Conservation (phyloP, 1,140 invertebrate species). For the Drosophila elegans region DNA sequence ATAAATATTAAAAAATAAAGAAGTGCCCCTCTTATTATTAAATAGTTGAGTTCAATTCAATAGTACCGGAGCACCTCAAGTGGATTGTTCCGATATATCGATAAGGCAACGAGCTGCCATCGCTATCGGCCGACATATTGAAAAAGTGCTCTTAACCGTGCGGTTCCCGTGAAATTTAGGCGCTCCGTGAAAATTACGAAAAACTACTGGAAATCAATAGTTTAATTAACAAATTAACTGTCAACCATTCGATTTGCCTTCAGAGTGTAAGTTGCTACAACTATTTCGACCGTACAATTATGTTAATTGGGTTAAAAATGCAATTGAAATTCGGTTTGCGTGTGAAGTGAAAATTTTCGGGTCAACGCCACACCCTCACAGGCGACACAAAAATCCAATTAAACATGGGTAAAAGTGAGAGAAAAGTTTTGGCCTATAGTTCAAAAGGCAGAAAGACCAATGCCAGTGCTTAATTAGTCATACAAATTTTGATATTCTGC, state of each 20-base stretch:
- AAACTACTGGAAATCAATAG: conserved; percentile 65
- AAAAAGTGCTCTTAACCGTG: conserved; percentile 59
- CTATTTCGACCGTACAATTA: conserved; percentile 20
- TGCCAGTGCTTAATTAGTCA: conserved; percentile 6
- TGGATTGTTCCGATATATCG: not conserved
- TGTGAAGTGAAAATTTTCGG: conserved; percentile 74
- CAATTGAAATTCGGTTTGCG: conserved; percentile 48
- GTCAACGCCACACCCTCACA: conserved; percentile 80
- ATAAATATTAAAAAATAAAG: too few species aligned
- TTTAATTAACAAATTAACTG: conserved; percentile 51
- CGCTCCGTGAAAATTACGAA: conserved; percentile 52
- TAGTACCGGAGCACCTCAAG: too few species aligned
- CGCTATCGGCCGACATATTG: conserved; percentile 16
- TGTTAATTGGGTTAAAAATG: conserved; percentile 23
- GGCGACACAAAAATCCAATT: conserved; percentile 65
- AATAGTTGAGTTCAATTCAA: too few species aligned
- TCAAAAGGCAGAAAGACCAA: not conserved
- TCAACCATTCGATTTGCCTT: conserved; percentile 38
- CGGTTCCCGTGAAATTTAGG: conserved; percentile 58
- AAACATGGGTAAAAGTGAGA: conserved; percentile 30
- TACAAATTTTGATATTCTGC: conserved; percentile 5
- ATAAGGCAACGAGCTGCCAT: not conserved
- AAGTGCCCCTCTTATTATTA: too few species aligned
- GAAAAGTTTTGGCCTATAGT: conserved; percentile 17
- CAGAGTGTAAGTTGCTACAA: conserved; percentile 66